Conservation (phyloP, 2,888 invertebrate genomes). For the Erynnis tages region DNA sequence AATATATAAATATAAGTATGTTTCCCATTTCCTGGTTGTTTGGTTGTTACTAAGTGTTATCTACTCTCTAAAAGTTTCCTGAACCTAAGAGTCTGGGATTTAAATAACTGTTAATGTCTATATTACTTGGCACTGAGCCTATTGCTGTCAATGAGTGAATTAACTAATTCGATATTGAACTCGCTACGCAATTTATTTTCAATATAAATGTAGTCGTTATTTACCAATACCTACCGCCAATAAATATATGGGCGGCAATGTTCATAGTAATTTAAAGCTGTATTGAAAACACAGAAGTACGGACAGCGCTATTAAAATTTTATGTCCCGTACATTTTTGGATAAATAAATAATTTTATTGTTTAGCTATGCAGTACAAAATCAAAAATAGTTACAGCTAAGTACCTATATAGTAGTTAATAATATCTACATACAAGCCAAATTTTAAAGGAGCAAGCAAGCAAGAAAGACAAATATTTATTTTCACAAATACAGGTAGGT, state of each 20-base stretch:
- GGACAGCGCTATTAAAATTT: slow-evolving; percentile 14
- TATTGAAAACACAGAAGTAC: slow-evolving; percentile 12
- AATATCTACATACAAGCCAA: no score
- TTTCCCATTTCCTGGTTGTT: no score
- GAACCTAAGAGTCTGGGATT: slow-evolving; percentile 11
- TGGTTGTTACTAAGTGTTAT: background rate
- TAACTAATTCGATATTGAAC: slow-evolving; percentile 28
- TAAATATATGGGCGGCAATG: slow-evolving; percentile 23
- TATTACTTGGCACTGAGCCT: slow-evolving; percentile 25
- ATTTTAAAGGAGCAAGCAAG: no score
- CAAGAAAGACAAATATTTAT: no score
- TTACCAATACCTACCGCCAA: slow-evolving; percentile 6
- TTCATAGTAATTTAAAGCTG: slow-evolving; percentile 13
- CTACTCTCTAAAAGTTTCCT: slow-evolving; percentile 5
- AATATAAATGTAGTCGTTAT: slow-evolving; percentile 25
- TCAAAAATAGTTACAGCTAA: no score
- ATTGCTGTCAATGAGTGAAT: slow-evolving; percentile 27
- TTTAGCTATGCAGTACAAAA: background rate
- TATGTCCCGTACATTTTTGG: slow-evolving; percentile 7
- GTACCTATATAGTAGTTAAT: no score
- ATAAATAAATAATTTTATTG: slow-evolving; percentile 7
- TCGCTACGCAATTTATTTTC: slow-evolving; percentile 23
- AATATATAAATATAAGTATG: no score
- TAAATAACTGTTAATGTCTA: slow-evolving; percentile 26
- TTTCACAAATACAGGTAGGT: no score